These are phyloP conservation scores for Adrianichthys oophorus DNA, from an alignment of 2,797 vertebrate species.

Conservation along the genomic window DNA sequence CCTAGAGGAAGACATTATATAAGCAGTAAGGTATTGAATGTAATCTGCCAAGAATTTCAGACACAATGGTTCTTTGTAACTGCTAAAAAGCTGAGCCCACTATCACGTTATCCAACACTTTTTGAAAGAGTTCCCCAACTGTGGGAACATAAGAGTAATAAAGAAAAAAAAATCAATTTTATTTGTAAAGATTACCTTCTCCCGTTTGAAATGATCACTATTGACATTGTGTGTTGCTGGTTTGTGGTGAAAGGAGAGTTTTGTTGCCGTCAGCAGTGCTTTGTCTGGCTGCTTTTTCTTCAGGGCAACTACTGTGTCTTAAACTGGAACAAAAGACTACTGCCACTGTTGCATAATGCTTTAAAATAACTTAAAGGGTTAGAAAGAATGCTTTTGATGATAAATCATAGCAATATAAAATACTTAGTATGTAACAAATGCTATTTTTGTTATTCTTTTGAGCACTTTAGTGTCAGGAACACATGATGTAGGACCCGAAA, in stretches of 20 bases:
- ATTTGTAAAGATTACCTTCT: conserved; percentile 23
- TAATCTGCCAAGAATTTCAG: conserved; percentile 43
- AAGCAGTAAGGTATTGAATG: conserved; percentile 37
- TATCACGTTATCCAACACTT: conserved; percentile 39
- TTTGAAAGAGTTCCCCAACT: conserved; percentile 14
- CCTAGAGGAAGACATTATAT: conserved; percentile 36
- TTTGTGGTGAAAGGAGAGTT: conserved; percentile 41
- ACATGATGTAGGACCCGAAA: no score
- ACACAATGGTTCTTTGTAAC: conserved; percentile 53
- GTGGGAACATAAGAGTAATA: conserved; percentile 27
- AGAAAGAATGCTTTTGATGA: background rate
- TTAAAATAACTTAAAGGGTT: background rate
- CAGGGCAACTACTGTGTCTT: conserved; percentile 6
- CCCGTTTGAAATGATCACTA: conserved; percentile 19
- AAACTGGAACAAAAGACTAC: background rate
- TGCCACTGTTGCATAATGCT: conserved; percentile 5
- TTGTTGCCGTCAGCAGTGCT: conserved; percentile 31
- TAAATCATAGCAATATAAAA: background rate
- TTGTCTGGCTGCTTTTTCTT: conserved; percentile 29
- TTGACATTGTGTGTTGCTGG: conserved; percentile 22
- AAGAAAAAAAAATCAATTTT: conserved; percentile 14
- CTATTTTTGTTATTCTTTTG: no score
- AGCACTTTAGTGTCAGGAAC: no score
- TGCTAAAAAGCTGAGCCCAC: conserved; percentile 10
- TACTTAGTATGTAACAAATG: background rate